Base-by-base conservation (phyloP, 1,140 invertebrate genomes). In the Cepaea nemoralis region DNA sequence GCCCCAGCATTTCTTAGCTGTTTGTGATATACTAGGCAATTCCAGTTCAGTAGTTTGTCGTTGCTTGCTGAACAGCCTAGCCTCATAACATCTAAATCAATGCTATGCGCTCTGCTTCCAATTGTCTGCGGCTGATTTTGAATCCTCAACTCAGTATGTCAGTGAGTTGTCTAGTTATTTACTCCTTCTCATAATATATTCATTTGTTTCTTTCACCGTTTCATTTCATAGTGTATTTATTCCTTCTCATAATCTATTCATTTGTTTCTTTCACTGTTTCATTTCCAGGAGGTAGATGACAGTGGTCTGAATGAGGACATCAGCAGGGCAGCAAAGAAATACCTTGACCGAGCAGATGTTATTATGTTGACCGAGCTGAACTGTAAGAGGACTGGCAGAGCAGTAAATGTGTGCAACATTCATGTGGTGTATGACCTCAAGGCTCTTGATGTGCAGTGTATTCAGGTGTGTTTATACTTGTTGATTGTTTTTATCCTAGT, bases 401-500 rank as follows among this genome's bases (percentile, higher is more conserved):
- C 78, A 3, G 59, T 90, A n/a, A 88, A 87, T 37, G 63, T 90
- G 59, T 88, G 87, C 70, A 91, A 91, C 83, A 85, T 90, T n/a
- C 90, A 91, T 83, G 85, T 90, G n/a, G 84, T 85, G 19, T 91
- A 86, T 85, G 86, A 85, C 37, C 84, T 86, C 59, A 77, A 87
- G 55, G 75, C 85, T n/a, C 88, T 87, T 24, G 88, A 91, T 85
- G 82, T 88, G 10, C 88, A 91, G 81, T 90, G 90, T 85, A 83
- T 90, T 67, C 86, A 91, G 86, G 90, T 91, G 83, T 83, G 70
- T 73, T 67, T 67, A 10, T n/a, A n/a, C n/a, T n/a, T n/a, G n/a
- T n/a, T n/a, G n/a, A n/a, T n/a, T n/a, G n/a, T n/a, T n/a, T n/a
- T n/a, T n/a, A n/a, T n/a, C n/a, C n/a, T n/a, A n/a, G n/a, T n/a